Evolutionary conservation across 2,888 invertebrate species (phyloP).

Genomic region (Aphidius colemani): DNA sequence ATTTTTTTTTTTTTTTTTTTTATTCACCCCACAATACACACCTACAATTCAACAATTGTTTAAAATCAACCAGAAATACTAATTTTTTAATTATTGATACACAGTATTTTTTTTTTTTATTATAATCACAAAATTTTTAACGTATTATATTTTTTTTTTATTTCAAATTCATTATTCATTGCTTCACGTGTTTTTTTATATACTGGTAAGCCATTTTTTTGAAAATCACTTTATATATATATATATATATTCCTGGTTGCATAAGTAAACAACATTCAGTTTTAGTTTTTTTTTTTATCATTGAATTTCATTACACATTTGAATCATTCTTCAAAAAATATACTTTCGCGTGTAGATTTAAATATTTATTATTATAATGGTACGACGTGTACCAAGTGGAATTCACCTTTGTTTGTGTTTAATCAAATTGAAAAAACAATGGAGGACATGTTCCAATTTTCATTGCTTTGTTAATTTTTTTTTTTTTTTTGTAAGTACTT

Average conservation of each 20-base stretch:
- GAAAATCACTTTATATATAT: conserved; percentile 14
- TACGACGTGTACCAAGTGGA: conserved; percentile 10
- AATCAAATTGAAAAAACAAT: conserved; percentile 23
- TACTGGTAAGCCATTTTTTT: too few relatives aligned
- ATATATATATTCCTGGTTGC: conserved; percentile 13
- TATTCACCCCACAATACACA: conserved; percentile 34
- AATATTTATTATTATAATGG: conserved; percentile 10
- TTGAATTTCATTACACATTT: conserved; percentile 33
- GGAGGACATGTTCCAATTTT: conserved; percentile 1
- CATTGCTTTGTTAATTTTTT: conserved; percentile 13
- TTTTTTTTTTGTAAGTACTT: conserved; percentile 7
- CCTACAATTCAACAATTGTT: conserved; percentile 35
- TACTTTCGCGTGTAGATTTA: conserved; percentile 46
- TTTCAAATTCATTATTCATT: conserved; percentile 2
- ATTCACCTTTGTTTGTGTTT: conserved; percentile 13
- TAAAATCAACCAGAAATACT: conserved; percentile 35
- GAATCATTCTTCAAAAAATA: conserved; percentile 51
- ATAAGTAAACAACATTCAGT: conserved; percentile 28
- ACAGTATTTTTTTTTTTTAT: conserved; percentile 32
- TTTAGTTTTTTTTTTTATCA: background rate
- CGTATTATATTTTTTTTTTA: conserved; percentile 27
- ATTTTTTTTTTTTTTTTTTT: conserved; percentile 11
- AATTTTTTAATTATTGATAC: conserved; percentile 34
- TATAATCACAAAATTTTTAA: conserved; percentile 8
- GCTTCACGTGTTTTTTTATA: too few relatives aligned